Conservation (phyloP, 2,888 invertebrate genomes). For the Morpho deidamia region DNA sequence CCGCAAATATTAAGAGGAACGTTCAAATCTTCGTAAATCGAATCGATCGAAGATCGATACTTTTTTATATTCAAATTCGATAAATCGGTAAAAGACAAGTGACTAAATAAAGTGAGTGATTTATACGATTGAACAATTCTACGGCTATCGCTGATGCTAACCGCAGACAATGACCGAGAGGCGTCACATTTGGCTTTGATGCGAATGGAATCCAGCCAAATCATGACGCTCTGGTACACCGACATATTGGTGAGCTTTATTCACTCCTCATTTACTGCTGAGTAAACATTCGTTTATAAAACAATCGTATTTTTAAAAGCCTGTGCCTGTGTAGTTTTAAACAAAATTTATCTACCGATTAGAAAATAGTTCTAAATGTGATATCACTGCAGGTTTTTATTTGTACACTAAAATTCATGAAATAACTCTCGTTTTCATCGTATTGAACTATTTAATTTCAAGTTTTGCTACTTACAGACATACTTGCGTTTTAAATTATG, state of each 20-base stretch:
- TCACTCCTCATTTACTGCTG: conserved; percentile 19
- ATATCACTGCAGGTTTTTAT: too few species aligned
- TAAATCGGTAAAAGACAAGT: conserved; percentile 7
- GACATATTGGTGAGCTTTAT: conserved; percentile 67
- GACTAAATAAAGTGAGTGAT: conserved; percentile 25
- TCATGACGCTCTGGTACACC: conserved; percentile 75
- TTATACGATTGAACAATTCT: conserved; percentile 40
- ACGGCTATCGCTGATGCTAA: conserved; percentile 45
- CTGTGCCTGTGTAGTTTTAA: neutral
- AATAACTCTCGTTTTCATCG: too few species aligned
- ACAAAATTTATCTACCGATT: neutral
- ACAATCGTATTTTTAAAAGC: conserved; percentile 7
- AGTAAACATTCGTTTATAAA: conserved; percentile 18
- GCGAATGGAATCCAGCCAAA: conserved; percentile 66
- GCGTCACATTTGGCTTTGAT: conserved; percentile 54
- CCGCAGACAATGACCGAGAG: conserved; percentile 62
- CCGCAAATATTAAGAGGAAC: neutral
- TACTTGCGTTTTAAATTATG: too few species aligned
- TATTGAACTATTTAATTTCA: too few species aligned
- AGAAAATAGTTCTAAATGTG: too few species aligned
- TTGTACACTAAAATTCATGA: too few species aligned
- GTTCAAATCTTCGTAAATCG: neutral
- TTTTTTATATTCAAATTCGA: too few species aligned
- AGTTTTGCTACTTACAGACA: too few species aligned
- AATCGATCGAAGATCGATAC: neutral